Percentiles rank a stretch among this genome's conserved stretches.
Conservation (phyloP, 2,113 vertebrate species). For the human (Homo sapiens) region GRCh38 chr7:106980501-106981000, state of each 20-base stretch:
- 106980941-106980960: background rate
- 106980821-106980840: background rate
- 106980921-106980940: background rate
- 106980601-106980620: background rate
- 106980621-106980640: background rate
- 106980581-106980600: background rate
- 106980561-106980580: background rate
- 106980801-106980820: background rate
- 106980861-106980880: background rate
- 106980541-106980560: background rate
- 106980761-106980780: background rate
- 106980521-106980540: background rate
- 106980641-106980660: background rate
- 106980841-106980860: background rate
- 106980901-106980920: background rate
- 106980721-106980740: background rate
- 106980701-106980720: slow-evolving; percentile 6
- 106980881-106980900: background rate
- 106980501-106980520: background rate
- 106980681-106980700: background rate
- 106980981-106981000: background rate
- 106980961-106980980: background rate
- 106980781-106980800: background rate
- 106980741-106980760: slow-evolving; percentile 24
- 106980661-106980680: slow-evolving; percentile 10